Conservation (phyloP, 2,113 vertebrate species). For the Sylvia atricapilla region DNA sequence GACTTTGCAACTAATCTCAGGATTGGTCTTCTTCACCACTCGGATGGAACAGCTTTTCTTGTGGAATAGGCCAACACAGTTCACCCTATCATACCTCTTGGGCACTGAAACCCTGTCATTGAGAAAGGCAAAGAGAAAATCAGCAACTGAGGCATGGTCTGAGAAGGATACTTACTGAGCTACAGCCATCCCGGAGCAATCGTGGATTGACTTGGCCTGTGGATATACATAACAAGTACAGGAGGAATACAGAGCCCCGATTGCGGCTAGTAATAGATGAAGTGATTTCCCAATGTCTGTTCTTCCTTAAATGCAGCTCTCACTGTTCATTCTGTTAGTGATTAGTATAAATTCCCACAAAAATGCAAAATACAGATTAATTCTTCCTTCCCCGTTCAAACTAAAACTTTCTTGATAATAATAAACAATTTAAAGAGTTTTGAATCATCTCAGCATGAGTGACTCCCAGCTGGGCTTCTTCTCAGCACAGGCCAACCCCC, state of each 20-base stretch:
- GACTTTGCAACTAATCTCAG: slow-evolving; percentile 50
- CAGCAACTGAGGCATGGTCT: not conserved
- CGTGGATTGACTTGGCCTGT: not conserved
- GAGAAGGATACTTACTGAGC: not conserved
- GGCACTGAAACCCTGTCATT: slow-evolving; percentile 48
- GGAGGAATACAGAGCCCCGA: not conserved
- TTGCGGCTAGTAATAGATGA: not conserved
- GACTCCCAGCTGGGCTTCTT: not conserved
- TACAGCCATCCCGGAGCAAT: not conserved
- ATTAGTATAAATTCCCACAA: not conserved
- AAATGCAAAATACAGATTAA: not conserved
- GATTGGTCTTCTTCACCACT: slow-evolving; percentile 59
- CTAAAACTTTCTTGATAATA: not conserved
- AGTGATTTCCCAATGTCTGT: not conserved
- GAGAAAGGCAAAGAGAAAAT: slow-evolving; percentile 18
- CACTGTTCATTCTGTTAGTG: not conserved
- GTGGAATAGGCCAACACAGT: slow-evolving; percentile 53
- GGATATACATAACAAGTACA: not conserved
- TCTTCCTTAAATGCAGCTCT: not conserved
- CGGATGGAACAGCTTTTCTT: slow-evolving; percentile 60
- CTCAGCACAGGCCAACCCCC: not conserved
- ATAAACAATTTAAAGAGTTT: not conserved
- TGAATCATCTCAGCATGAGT: not conserved
- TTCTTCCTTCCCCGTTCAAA: not conserved
- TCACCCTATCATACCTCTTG: slow-evolving; percentile 46